Evolutionary conservation across 2,888 invertebrate species (phyloP), one percentile per base, ranked within the genome.

Genomic region (Drosophila mimetica): DNA sequence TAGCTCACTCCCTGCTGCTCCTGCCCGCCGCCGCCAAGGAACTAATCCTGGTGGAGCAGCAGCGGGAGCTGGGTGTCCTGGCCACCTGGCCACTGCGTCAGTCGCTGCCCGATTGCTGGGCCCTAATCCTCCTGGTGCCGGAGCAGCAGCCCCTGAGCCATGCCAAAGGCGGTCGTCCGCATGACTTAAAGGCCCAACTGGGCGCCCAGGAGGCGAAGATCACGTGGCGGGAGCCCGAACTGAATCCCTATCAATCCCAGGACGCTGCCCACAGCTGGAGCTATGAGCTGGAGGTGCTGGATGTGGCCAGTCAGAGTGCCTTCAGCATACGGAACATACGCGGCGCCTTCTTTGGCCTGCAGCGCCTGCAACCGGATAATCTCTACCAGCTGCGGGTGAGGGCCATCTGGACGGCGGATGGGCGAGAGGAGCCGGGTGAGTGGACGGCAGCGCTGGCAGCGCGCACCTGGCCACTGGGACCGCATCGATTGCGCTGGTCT

Each of bases 151-250:
- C 97, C 0, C 93, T 95, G 69, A 96, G 96, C 0, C 94, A 95
- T n/a, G 28, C 96, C 1, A 25, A 25, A 7, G 94, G 95, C 0
- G 95, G 95, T 86, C 95, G 96, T 1, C 98, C 98, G 0, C 94
- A 94, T 2, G 93, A 94, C 2, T 93, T 98, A 2, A 96, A 97
- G 91, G 97, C 96, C 18, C 93, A 98, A 63, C 95, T 98, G 91
- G 96, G 96, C 0, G 93, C 94, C 0, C 93, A 94, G 71, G 93
- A 94, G 36, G 97, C 97, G 0, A 95, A 95, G 88, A 94, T 97
- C 0, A 94, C 94, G 0, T 98, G 98, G 98, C 93, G 94, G 22
- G 93, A 94, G 1, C 98, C 98, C 0, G 95, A 95, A 0, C 94
- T 94, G 36, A 67, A 77, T 25, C 66, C 61, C 8, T 89, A 87